phyloP scores from a whole-genome alignment of 2,113 vertebrate genomes.

The Melanerpes aurifrons region DNA sequence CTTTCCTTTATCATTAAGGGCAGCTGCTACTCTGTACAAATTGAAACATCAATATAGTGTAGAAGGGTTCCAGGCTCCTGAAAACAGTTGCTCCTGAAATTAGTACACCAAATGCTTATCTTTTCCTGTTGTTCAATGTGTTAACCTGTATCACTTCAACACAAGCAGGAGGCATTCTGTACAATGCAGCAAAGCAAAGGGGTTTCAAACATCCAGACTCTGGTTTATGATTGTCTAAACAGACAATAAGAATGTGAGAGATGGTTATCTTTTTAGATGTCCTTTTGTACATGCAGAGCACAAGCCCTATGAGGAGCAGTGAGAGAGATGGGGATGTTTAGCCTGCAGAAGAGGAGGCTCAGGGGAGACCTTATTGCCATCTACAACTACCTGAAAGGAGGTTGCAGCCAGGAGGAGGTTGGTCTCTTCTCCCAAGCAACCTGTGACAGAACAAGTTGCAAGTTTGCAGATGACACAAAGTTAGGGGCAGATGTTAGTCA shows the following conservation, averaged over 20 bases:
- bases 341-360: too few relatives aligned
- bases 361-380: too few relatives aligned
- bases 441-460: too few relatives aligned
- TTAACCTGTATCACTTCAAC: conserved; percentile 32
- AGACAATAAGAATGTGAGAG: neutral
- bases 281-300: neutral
- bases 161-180: conserved; percentile 33
- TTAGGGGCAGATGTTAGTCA: too few relatives aligned
- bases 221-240: neutral
- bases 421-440: too few relatives aligned
- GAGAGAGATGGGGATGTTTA: too few relatives aligned
- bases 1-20: conserved; percentile 67
- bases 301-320: too few relatives aligned
- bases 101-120: conserved; percentile 41
- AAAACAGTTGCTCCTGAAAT: conserved; percentile 56
- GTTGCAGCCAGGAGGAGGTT: too few relatives aligned
- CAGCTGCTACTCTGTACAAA: conserved; percentile 61
- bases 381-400: too few relatives aligned
- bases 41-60: conserved; percentile 66
- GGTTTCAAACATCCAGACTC: neutral
- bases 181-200: conserved; percentile 1
- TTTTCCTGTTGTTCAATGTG: neutral
- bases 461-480: too few relatives aligned
- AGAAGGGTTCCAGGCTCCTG: conserved; percentile 56
- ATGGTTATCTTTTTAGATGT: neutral